These are phyloP conservation scores for Phortica okadai DNA, from an alignment of 2,888 invertebrate genomes.

Conservation along the genomic window DNA sequence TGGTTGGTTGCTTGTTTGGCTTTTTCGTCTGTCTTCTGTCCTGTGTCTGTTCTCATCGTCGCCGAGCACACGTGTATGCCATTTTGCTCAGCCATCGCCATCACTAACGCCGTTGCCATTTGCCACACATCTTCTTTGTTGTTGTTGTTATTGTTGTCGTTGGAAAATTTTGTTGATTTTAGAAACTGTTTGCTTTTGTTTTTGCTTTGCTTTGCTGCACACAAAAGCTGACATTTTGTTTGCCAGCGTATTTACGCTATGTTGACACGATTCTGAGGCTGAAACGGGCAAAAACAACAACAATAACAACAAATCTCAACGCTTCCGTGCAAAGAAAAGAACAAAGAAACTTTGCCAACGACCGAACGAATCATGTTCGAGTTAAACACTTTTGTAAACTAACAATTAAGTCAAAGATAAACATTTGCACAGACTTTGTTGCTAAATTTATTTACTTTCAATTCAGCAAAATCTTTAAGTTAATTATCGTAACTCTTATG, in stretches of 20 bases:
- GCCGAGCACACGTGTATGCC: constrained; percentile 66
- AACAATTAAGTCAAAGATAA: too few species aligned
- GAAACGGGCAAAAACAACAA: neutral
- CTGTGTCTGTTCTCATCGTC: neutral
- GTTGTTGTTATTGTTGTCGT: neutral
- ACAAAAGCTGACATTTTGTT: neutral
- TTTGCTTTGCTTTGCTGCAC: neutral
- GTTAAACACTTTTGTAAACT: too few species aligned
- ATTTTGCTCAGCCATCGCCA: constrained; percentile 45
- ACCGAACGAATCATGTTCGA: too few species aligned
- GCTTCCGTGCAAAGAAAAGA: too few species aligned
- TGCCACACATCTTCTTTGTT: neutral
- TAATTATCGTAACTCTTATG: too few species aligned
- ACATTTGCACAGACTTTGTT: too few species aligned
- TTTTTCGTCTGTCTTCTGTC: neutral
- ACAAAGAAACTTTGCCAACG: too few species aligned
- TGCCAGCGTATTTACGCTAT: neutral
- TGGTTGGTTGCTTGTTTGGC: neutral
- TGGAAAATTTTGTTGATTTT: constrained; percentile 49
- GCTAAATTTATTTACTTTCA: too few species aligned
- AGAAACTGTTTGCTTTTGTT: neutral
- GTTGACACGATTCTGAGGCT: neutral
- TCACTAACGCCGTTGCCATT: neutral
- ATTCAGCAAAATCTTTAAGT: too few species aligned
- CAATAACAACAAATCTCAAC: too few species aligned